Evolutionary conservation across 2,113 vertebrate genomes (phyloP), one percentile per base, ranked within the genome.

Genomic region (Halcyon senegalensis): DNA sequence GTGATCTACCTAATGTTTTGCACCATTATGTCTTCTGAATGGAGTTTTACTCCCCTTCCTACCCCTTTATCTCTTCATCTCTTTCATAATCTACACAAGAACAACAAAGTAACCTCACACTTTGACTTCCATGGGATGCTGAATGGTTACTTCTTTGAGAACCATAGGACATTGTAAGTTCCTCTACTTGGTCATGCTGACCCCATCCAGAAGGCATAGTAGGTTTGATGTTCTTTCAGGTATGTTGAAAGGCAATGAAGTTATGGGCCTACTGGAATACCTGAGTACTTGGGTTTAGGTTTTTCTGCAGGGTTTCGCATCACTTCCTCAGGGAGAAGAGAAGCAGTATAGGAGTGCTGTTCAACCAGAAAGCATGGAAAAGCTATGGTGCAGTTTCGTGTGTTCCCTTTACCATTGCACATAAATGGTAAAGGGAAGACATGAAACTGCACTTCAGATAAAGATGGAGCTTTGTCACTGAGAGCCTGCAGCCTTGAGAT

Each of bases 401-500:
- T 89, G 73, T 97, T 97, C 79, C 68, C 77, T 94, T 90, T 95
- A 70, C 81, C 79, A 37, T 91, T 87, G 76, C 5, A 15, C 5
- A 15, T 43, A 15, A 43, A 43, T 43, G 43, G 43, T 16, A 16
- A 43, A 43, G 43, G 43, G 43, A 43, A 43, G 43, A 43, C 43
- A 43, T 43, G 43, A 43, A 43, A 43, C 43, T 43, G 43, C 16
- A 43, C 87, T 78, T 73, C 84, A 79, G 75, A 50, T 13, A 72
- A 39, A 85, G 50, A 41, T 60, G 66, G 79, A 96, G 79, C 89
- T 85, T 96, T 97, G 94, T 96, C 94, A 94, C 87, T 94, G 90
- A 74, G 79, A 92, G 96, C 85, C 90, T 89, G 85, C 91, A 89
- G 94, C 85, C 37, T 1, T 77, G 93, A 96, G 95, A 93, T 90